These are phyloP conservation scores for Chaetophractus vellerosus DNA, from an alignment of 2,797 vertebrate genomes.

Conservation along the genomic window DNA sequence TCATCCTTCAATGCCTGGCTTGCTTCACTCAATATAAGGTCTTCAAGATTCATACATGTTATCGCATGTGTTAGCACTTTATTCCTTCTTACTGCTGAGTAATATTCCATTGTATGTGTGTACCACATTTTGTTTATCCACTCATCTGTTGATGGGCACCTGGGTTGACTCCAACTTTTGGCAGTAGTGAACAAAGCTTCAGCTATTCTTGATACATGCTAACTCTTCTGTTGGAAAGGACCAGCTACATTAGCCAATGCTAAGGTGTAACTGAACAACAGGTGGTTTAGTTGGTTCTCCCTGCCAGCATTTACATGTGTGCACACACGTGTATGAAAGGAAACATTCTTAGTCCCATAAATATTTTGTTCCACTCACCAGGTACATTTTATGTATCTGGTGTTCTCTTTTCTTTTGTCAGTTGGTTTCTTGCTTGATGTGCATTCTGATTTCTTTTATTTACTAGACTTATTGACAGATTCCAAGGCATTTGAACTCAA, in stretches of 20 bases:
- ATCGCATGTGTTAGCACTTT: no score
- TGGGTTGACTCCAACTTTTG: no score
- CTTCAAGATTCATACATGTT: no score
- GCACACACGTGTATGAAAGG: not conserved
- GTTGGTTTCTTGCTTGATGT: not conserved
- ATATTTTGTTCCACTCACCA: not conserved
- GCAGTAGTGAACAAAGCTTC: no score
- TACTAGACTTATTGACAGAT: not conserved
- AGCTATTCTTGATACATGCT: not conserved
- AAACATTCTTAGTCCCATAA: not conserved
- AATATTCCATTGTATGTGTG: no score
- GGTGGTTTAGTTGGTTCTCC: not conserved
- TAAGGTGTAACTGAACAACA: not conserved
- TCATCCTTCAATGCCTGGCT: no score
- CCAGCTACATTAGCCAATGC: not conserved
- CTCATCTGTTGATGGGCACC: no score
- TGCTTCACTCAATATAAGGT: no score
- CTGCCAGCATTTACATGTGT: not conserved
- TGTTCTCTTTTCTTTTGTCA: not conserved
- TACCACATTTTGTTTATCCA: no score
- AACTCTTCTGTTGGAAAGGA: not conserved
- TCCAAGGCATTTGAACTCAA: slow-evolving; percentile 40
- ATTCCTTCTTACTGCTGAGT: no score
- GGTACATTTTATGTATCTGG: not conserved
- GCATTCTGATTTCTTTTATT: slow-evolving; percentile 39